Base-by-base conservation (phyloP, 2,797 vertebrate species). In the Cirrhinus molitorella region DNA sequence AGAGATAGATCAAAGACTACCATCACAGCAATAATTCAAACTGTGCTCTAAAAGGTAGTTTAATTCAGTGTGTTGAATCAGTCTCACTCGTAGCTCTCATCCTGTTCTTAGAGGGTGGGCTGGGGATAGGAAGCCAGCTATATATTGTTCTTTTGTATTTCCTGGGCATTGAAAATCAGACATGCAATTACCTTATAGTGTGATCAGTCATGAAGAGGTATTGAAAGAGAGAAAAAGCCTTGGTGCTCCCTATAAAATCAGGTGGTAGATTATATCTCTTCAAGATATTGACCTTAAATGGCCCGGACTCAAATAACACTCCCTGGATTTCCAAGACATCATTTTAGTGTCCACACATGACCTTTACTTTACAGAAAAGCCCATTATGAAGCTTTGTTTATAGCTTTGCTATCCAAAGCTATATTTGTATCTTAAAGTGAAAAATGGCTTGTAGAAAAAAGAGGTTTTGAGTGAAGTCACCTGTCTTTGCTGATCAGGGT, bases 121-220 rank as follows among this genome's bases (percentile, higher is more conserved):
- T 37, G 28, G 47, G 61, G 31, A 75, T 59, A 12, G 5, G 49
- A 73, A 49, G 43, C 1, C 13, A 43, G 4, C 23, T 68, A n/a
- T 59, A 76, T 45, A 67, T 68, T 55, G 47, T 83, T 83, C 9
- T 82, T 16, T 76, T 76, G 7, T 47, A 76, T 67, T 68, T 49
- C 63, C 2, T 13, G 14, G 23, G 51, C 47, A 83, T 57, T 45
- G 59, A 66, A 75, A 76, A 66, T 43, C 72, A 83, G 55, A 76
- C 59, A 51, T 74, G 43, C 57, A 65, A 63, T 82, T 66, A 53
- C 28, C 21, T 73, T 82, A 40, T 23, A 47, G 55, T 72, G 68
- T n/a, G 47, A 83, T 75, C 19, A 66, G 11, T 65, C n/a, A 67
- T 43, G 66, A 51, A 45, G 14, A 57, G 34, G 34, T 23, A 67